These are phyloP conservation scores for Eulemur coronatus DNA, from an alignment of 2,797 vertebrate genomes.

Conservation along the genomic window DNA sequence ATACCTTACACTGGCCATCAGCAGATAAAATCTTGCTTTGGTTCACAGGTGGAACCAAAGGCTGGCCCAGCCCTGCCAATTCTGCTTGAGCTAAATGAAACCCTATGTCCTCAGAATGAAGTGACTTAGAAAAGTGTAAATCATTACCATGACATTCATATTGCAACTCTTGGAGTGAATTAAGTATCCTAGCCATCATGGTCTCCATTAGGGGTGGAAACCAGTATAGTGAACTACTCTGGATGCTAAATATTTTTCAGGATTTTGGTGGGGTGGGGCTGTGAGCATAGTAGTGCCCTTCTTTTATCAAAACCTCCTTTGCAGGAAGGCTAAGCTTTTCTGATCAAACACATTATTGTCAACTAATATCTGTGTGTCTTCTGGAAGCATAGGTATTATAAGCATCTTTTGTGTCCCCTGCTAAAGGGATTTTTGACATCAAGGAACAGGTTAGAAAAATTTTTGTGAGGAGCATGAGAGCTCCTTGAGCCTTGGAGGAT, in stretches of 20 bases:
- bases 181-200: neutral
- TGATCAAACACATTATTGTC: neutral
- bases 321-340: neutral
- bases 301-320: neutral
- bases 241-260: neutral
- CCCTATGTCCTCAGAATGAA: neutral
- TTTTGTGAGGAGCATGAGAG: neutral
- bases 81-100: constrained; percentile 13
- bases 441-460: neutral
- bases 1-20: neutral
- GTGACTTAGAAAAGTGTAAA: constrained; percentile 37
- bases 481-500: neutral
- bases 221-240: neutral
- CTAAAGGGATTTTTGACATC: neutral
- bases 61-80: neutral
- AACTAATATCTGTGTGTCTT: neutral
- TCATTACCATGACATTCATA: neutral
- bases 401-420: neutral
- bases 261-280: neutral
- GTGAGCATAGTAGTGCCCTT: neutral
- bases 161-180: neutral
- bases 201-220: neutral
- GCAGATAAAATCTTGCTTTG: neutral
- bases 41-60: neutral
- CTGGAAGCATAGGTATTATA: neutral